These are phyloP conservation scores for Teleogryllus oceanicus DNA, from an alignment of 2,888 invertebrate genomes.

Conservation along the genomic window DNA sequence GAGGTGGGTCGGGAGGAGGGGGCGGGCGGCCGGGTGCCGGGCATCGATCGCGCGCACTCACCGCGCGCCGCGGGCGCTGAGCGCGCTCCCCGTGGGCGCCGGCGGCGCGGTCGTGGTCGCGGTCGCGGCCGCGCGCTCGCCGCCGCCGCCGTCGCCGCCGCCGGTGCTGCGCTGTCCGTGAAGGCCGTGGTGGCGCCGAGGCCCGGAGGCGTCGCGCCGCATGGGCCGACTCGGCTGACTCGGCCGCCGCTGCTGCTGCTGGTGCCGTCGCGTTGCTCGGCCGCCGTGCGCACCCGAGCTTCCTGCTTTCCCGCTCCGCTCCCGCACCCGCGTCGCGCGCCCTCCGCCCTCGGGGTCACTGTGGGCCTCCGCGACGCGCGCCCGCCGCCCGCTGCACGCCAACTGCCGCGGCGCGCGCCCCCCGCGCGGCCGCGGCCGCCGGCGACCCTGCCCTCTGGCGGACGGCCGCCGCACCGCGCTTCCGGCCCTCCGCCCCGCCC, in stretches of 20 bases:
- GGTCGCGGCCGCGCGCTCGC: not conserved
- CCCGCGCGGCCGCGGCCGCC: not conserved
- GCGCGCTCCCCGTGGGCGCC: not conserved
- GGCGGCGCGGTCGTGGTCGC: not conserved
- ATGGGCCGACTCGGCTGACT: not conserved
- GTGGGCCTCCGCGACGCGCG: not conserved
- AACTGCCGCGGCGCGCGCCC: not conserved
- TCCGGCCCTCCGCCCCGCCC: not conserved
- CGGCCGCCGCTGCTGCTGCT: not conserved
- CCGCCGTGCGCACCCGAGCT: not conserved
- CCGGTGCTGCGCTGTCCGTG: not conserved
- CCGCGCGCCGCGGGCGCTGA: not conserved
- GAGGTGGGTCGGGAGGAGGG: too few relatives aligned
- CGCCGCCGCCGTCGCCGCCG: not conserved
- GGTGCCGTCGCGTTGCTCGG: not conserved
- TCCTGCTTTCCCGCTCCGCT: not conserved
- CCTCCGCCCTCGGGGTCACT: not conserved
- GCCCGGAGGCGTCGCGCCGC: conserved; percentile 18
- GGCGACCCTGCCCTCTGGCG: not conserved
- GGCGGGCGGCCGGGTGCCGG: not conserved
- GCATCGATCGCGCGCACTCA: not conserved
- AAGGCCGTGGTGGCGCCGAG: not conserved
- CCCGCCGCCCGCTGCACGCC: not conserved
- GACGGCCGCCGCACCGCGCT: not conserved
- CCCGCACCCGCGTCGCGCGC: not conserved